A percentile compares a stretch with the other conserved stretches of the same genome.
phyloP scores from a whole-genome alignment of 2,113 vertebrate species.

The human (Homo sapiens) region GRCh38 chr1:48057501-48058000 shows the following conservation, averaged over 20 bases:
- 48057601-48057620: not conserved
- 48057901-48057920: not conserved
- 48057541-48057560: too few relatives aligned
- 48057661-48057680: not conserved
- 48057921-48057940: not conserved
- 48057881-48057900: not conserved
- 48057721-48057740: not conserved
- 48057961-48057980: not conserved
- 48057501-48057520: not conserved
- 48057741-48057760: not conserved
- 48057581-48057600: not conserved
- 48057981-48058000: not conserved
- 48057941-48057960: not conserved
- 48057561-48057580: not conserved
- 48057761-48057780: not conserved
- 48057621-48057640: too few relatives aligned
- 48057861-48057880: not conserved
- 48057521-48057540: not conserved
- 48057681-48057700: not conserved
- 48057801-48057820: not conserved
- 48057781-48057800: not conserved
- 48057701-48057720: rapidly evolving
- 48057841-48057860: not conserved
- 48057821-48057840: not conserved
- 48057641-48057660: not conserved